phyloP scores from a whole-genome alignment of 2,113 vertebrate species.

The Myocastor coypus region DNA sequence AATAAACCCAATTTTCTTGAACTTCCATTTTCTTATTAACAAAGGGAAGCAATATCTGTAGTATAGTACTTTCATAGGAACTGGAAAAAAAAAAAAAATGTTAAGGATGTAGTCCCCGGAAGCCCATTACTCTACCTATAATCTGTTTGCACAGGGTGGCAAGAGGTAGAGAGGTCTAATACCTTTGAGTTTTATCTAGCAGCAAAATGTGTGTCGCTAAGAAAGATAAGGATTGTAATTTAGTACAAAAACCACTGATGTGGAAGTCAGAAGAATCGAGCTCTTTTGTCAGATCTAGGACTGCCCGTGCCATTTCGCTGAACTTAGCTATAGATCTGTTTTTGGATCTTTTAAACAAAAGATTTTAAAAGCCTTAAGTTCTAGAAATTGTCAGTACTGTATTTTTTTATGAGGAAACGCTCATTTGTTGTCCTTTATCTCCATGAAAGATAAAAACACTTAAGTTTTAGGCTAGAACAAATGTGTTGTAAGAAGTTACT shows the following conservation, averaged over 20 bases:
- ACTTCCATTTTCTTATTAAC: background rate
- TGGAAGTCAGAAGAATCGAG: background rate
- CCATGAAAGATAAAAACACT: background rate
- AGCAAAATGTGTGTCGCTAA: background rate
- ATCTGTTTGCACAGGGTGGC: background rate
- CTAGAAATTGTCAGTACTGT: background rate
- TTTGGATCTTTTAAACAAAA: background rate
- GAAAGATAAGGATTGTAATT: background rate
- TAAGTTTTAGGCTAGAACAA: background rate
- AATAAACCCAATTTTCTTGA: background rate
- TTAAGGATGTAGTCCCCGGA: background rate
- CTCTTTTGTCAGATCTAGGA: background rate
- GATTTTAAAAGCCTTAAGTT: background rate
- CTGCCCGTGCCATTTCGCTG: background rate
- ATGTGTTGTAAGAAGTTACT: background rate
- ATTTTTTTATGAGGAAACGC: background rate
- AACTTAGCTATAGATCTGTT: background rate
- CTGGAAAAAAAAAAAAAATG: background rate
- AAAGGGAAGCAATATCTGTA: background rate
- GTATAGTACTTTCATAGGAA: background rate
- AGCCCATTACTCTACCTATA: background rate
- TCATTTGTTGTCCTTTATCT: background rate
- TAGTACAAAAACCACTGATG: background rate
- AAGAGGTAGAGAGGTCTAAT: background rate
- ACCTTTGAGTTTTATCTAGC: background rate